Evolutionary conservation across 1,140 invertebrate species (phyloP).

Genomic region (Meteorus sp.): DNA sequence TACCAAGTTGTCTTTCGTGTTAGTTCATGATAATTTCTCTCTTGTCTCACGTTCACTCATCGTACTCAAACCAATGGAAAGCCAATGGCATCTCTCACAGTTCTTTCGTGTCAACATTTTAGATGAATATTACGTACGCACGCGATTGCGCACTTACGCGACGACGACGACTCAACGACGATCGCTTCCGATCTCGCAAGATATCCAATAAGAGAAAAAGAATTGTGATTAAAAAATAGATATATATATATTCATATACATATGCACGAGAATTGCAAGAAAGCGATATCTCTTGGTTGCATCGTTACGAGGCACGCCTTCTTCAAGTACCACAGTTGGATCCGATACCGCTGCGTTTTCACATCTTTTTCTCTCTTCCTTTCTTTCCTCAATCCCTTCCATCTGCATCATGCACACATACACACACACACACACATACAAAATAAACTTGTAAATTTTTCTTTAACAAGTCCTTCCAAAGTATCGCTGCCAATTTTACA

Average conservation of each 20-base stretch:
- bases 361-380: neutral
- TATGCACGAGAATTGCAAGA: conserved; percentile 10
- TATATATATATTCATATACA: conserved; percentile 16
- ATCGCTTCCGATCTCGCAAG: conserved; percentile 28
- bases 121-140: conserved; percentile 45
- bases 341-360: neutral
- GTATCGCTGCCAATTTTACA: conserved; percentile 16
- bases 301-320: conserved; percentile 24
- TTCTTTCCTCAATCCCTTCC: conserved; percentile 2
- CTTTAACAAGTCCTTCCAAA: neutral
- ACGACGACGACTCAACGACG: conserved; percentile 9
- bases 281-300: conserved; percentile 23
- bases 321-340: conserved; percentile 17
- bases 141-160: conserved; percentile 37
- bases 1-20: too few species aligned
- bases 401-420: neutral
- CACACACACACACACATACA: too few species aligned
- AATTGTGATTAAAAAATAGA: conserved; percentile 9
- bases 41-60: conserved; percentile 4
- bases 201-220: neutral
- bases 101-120: conserved; percentile 37
- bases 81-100: neutral
- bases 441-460: neutral
- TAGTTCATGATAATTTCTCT: too few species aligned
- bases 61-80: conserved; percentile 3